Evolutionary conservation across 2,888 invertebrate genomes (phyloP).

Genomic region (Nowickia ferox): DNA sequence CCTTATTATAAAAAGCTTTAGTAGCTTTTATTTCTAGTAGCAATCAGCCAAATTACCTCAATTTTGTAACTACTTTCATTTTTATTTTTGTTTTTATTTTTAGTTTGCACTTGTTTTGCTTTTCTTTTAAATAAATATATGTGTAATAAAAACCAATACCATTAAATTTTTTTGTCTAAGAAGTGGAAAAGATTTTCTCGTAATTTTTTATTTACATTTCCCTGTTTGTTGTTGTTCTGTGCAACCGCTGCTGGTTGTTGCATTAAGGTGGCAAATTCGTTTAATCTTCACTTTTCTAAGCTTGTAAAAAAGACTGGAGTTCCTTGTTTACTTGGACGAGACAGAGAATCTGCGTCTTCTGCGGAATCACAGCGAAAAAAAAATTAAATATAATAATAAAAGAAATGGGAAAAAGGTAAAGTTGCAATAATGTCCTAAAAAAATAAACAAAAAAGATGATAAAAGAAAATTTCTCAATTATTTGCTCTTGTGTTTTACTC

Average conservation of each 20-base stretch:
- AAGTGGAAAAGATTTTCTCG: constrained; percentile 31
- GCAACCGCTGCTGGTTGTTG: constrained; percentile 2
- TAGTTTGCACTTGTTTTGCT: not conserved
- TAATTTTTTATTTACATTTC: constrained; percentile 1
- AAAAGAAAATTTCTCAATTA: constrained; percentile 61
- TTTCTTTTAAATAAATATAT: not conserved
- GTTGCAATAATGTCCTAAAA: not conserved
- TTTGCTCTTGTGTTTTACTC: constrained; percentile 25
- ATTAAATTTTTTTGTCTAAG: constrained; percentile 16
- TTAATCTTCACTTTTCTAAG: constrained; percentile 54
- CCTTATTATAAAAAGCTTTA: not conserved
- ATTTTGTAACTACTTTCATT: constrained; percentile 24
- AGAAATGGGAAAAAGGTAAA: not conserved
- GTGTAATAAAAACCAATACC: constrained; percentile 29
- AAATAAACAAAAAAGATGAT: not conserved
- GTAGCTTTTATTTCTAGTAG: constrained; percentile 8
- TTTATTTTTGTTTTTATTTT: not conserved
- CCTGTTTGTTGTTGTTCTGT: no score
- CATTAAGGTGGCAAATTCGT: not conserved
- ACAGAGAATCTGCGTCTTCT: constrained; percentile 15
- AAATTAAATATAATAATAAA: not conserved
- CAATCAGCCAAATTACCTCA: constrained; percentile 24
- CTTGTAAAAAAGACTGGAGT: not conserved
- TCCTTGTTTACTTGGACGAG: not conserved
- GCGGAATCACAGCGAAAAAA: not conserved